These are phyloP conservation scores for Mus pahari DNA, from an alignment of 2,113 vertebrate species.

Conservation along the genomic window DNA sequence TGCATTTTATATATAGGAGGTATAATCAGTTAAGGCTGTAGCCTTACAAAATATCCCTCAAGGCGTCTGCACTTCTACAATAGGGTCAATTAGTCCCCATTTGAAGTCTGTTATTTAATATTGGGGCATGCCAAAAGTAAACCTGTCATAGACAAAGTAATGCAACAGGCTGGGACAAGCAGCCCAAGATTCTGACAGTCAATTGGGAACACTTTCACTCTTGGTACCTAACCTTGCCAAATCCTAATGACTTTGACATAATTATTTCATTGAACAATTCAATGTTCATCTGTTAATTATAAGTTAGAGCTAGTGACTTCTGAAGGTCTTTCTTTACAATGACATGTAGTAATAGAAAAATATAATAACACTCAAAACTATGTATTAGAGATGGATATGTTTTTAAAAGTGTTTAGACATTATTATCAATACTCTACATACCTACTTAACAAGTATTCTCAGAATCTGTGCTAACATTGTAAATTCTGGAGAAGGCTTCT, in stretches of 20 bases:
- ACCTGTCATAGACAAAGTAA: not conserved
- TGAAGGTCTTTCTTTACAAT: not conserved
- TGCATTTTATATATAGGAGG: not conserved
- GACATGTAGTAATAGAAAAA: not conserved
- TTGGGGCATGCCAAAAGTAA: not conserved
- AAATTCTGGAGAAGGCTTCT: too few species aligned
- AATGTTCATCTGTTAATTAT: not conserved
- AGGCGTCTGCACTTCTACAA: not conserved
- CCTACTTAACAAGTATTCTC: not conserved
- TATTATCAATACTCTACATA: too few species aligned
- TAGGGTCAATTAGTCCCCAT: not conserved
- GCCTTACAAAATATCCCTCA: not conserved
- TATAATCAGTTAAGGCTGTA: not conserved
- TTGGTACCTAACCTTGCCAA: not conserved
- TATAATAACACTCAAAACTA: not conserved
- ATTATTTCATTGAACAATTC: not conserved
- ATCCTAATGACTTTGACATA: not conserved
- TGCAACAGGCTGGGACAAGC: not conserved
- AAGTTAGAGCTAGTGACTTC: not conserved
- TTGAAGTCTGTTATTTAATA: not conserved
- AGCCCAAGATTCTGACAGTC: not conserved
- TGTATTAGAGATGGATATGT: not conserved
- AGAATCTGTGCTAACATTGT: too few species aligned
- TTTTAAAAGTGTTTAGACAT: not conserved
- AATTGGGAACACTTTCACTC: not conserved